phyloP scores from a whole-genome alignment of 2,888 invertebrate genomes.

The Exocentrus adspersus region DNA sequence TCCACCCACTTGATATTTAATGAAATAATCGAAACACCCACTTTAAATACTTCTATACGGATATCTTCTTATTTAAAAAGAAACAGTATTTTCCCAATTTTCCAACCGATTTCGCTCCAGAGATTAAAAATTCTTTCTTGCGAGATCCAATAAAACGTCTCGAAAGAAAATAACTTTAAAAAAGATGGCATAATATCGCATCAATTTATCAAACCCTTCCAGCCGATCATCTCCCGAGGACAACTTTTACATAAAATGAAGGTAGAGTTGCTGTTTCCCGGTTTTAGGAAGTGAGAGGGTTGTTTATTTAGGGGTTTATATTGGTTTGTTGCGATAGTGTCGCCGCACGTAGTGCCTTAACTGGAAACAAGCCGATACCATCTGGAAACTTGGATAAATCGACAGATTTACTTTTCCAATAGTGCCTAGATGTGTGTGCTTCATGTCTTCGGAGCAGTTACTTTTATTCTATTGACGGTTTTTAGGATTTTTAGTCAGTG shows the following conservation, averaged over 20 bases:
- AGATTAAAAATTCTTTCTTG: too few species aligned
- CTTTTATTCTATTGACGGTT: conserved; percentile 20
- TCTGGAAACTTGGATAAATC: conserved; percentile 27
- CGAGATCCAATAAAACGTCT: conserved; percentile 8
- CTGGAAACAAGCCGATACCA: conserved; percentile 22
- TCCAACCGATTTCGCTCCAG: not conserved
- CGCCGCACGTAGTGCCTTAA: conserved; percentile 22
- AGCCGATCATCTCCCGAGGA: conserved; percentile 7
- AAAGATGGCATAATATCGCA: conserved; percentile 18
- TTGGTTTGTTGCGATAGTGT: conserved; percentile 15
- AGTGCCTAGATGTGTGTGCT: conserved; percentile 2
- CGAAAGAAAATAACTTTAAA: conserved; percentile 8
- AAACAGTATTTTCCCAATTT: not conserved
- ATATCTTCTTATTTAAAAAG: not conserved
- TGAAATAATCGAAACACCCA: too few species aligned
- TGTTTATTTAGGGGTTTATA: conserved; percentile 21
- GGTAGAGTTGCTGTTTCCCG: conserved; percentile 10
- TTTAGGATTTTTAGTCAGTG: too few species aligned
- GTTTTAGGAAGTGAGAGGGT: conserved; percentile 3
- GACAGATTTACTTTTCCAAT: conserved; percentile 22
- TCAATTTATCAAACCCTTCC: conserved; percentile 15
- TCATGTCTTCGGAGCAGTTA: conserved; percentile 10
- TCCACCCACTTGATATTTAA: too few species aligned
- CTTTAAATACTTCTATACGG: too few species aligned
- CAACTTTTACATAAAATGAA: conserved; percentile 14